These are phyloP conservation scores for Drepanosiphum platanoidis DNA, from an alignment of 2,888 invertebrate species.

Conservation along the genomic window DNA sequence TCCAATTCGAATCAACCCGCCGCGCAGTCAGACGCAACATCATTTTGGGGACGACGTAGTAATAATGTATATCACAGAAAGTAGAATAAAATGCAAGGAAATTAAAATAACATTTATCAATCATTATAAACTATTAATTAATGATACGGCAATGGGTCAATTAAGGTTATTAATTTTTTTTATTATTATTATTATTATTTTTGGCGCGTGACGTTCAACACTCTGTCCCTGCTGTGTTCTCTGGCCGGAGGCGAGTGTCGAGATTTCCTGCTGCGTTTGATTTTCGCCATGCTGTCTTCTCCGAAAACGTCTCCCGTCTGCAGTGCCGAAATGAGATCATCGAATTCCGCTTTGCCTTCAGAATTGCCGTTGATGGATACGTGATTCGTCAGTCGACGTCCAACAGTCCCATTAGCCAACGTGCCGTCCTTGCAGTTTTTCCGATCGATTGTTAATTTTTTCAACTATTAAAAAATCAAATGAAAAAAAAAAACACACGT, in stretches of 20 bases:
- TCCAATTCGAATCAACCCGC: conserved; percentile 25
- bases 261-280: conserved; percentile 80
- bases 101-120: conserved; percentile 25
- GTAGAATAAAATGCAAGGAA: conserved; percentile 43
- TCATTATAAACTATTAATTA: conserved; percentile 3
- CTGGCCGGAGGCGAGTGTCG: conserved; percentile 75
- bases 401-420: conserved; percentile 41
- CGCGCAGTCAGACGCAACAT: conserved; percentile 36
- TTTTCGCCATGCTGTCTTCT: conserved; percentile 89
- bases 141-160: neutral
- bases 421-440: conserved; percentile 81
- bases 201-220: conserved; percentile 64
- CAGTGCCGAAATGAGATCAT: conserved; percentile 93
- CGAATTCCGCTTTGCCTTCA: conserved; percentile 78
- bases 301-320: conserved; percentile 95
- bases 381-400: conserved; percentile 27
- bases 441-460: conserved; percentile 87
- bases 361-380: conserved; percentile 63
- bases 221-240: conserved; percentile 75
- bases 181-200: too few relatives aligned
- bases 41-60: conserved; percentile 40
- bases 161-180: too few relatives aligned
- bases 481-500: conserved; percentile 63
- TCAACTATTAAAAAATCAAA: conserved; percentile 71
- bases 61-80: conserved; percentile 61